Percentiles rank a stretch among this genome's conserved stretches.
phyloP scores from a whole-genome alignment of 2,888 invertebrate genomes.

The Periphyllus acericola region DNA sequence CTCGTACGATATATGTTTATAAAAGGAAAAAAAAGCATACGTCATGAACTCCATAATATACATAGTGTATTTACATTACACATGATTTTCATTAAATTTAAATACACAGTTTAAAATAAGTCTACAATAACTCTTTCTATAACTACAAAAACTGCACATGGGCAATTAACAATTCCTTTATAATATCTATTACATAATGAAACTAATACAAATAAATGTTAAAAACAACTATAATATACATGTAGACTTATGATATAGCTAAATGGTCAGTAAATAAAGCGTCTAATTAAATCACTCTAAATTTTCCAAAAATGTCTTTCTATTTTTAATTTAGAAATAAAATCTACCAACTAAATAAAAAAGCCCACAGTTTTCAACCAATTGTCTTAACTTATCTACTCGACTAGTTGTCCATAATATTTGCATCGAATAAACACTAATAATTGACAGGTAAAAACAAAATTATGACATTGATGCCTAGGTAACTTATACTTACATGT shows the following conservation, averaged over 20 bases:
- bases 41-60: neutral
- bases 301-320: constrained; percentile 37
- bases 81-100: neutral
- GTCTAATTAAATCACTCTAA: constrained; percentile 4
- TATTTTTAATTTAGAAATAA: neutral
- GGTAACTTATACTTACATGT: neutral
- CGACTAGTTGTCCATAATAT: neutral
- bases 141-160: neutral
- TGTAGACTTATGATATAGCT: neutral
- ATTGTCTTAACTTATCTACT: neutral
- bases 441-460: neutral
- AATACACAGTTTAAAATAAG: neutral
- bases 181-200: neutral
- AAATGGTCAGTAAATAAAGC: neutral
- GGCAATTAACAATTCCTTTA: neutral
- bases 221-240: neutral
- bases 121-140: neutral
- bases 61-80: neutral
- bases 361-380: neutral
- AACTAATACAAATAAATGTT: neutral
- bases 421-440: neutral
- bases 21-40: neutral
- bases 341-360: neutral
- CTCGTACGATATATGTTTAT: neutral
- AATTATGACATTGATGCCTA: neutral